Evolutionary conservation across 23 tunicate species (phyloP).

Genomic region (Diplosoma virens): DNA sequence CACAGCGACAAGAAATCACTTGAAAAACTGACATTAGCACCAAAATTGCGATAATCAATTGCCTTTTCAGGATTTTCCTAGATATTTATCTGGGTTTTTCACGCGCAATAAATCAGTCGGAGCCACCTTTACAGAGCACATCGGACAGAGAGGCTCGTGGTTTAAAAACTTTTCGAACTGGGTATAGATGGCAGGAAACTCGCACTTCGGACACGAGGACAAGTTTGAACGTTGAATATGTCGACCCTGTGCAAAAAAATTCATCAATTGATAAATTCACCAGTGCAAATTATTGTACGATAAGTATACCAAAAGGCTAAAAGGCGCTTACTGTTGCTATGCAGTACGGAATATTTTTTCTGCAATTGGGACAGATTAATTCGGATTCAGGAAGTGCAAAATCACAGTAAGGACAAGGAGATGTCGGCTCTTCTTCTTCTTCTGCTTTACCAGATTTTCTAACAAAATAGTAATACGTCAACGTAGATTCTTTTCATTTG

Average conservation of each 20-base stretch:
- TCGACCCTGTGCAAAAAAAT: slow-evolving; percentile 57
- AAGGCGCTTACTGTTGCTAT: slow-evolving; percentile 72
- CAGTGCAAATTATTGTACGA: neutral
- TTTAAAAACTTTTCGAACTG: slow-evolving; percentile 59
- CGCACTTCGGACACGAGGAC: slow-evolving; percentile 81
- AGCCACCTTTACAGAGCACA: slow-evolving; percentile 70
- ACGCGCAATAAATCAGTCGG: slow-evolving; percentile 47
- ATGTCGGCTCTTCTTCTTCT: slow-evolving; percentile 72
- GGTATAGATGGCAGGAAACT: slow-evolving; percentile 75
- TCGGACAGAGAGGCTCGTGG: slow-evolving; percentile 65
- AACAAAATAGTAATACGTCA: no score
- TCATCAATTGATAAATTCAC: neutral
- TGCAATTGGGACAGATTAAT: slow-evolving; percentile 73
- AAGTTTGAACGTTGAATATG: slow-evolving; percentile 55
- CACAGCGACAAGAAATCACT: no score
- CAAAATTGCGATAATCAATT: no score
- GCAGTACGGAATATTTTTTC: slow-evolving; percentile 87
- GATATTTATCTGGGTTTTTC: slow-evolving; percentile 60
- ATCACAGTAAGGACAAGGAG: slow-evolving; percentile 89
- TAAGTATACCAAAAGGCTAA: neutral
- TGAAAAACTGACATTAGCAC: no score
- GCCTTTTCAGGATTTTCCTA: slow-evolving; percentile 20
- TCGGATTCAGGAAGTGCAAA: slow-evolving; percentile 59
- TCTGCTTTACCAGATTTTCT: slow-evolving; percentile 77
- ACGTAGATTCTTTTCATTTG: no score